phyloP scores from a whole-genome alignment of 2,113 vertebrate species.

The Catharus minimus region DNA sequence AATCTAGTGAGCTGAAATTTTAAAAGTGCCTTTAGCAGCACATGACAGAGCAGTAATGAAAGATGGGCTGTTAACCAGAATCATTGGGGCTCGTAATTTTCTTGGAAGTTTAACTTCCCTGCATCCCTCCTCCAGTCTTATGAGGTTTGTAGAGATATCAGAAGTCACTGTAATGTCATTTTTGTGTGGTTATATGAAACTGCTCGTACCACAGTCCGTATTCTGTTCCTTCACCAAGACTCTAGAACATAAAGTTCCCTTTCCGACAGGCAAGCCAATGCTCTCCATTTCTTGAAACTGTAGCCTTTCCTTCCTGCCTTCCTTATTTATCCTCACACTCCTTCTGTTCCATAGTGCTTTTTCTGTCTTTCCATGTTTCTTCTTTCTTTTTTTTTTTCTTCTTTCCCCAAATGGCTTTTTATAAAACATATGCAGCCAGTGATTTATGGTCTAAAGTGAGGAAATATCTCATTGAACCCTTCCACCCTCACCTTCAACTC shows the following conservation, averaged over 20 bases:
- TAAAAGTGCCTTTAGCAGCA: background rate
- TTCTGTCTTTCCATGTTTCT: background rate
- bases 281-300: background rate
- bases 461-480: background rate
- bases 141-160: background rate
- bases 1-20: background rate
- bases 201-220: background rate
- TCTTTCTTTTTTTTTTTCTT: background rate
- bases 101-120: background rate
- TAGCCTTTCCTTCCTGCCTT: conserved; percentile 5
- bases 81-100: background rate
- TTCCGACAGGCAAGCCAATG: background rate
- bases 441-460: background rate
- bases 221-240: background rate
- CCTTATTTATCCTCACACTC: conserved; percentile 47
- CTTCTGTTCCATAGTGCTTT: conserved; percentile 20
- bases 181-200: background rate
- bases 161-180: background rate
- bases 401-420: background rate
- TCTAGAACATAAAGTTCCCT: background rate
- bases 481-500: background rate
- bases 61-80: background rate
- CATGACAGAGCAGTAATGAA: background rate
- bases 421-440: background rate
- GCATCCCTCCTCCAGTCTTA: background rate